Conservation (phyloP, 2,797 vertebrate genomes). For the Mallotus villosus region DNA sequence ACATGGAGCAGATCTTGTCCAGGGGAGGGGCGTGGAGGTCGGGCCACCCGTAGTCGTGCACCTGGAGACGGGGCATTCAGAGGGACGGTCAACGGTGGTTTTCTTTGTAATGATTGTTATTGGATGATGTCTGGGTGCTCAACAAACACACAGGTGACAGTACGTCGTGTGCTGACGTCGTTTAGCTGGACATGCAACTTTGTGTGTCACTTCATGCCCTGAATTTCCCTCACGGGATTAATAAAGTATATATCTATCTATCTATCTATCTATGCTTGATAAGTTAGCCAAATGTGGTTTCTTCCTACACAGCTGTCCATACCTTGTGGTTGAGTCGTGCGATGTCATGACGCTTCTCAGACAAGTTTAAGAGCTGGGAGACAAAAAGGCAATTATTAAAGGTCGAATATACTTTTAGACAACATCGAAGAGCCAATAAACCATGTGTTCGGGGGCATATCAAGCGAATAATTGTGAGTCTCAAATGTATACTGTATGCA, state of each 20-base stretch:
- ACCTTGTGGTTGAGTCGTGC: conserved; percentile 88
- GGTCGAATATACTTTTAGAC: neutral
- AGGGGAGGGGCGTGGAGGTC: conserved; percentile 88
- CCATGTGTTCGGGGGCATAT: no score
- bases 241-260: no score
- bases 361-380: conserved; percentile 88
- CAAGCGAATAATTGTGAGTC: no score
- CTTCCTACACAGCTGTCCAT: conserved; percentile 14
- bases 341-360: conserved; percentile 90
- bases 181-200: no score
- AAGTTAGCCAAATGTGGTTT: no score
- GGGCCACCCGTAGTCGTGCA: conserved; percentile 91
- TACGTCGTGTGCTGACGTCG: no score
- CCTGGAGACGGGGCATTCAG: conserved; percentile 64
- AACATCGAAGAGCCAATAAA: neutral
- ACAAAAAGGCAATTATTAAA: conserved; percentile 12
- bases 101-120: no score
- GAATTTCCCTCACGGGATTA: no score
- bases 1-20: conserved; percentile 88
- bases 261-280: no score
- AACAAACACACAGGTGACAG: no score
- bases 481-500: neutral
- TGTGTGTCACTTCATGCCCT: no score
- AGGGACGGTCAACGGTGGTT: neutral
- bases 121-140: no score